Conservation (phyloP, 1,140 invertebrate genomes). For the Drosophila insularis region DNA sequence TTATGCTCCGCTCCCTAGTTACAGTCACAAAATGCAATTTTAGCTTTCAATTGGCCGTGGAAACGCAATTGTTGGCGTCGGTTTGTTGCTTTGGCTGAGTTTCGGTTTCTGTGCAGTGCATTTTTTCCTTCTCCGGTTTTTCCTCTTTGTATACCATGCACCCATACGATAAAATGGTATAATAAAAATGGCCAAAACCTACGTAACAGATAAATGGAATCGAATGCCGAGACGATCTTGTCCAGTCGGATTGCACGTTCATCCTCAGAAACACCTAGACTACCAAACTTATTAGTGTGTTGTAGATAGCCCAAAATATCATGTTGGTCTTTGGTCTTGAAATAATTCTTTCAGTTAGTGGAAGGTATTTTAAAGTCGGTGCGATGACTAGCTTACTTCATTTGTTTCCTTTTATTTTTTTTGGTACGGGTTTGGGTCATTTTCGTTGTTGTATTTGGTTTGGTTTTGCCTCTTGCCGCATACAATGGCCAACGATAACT, state of each 20-base stretch:
- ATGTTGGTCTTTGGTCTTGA: too few relatives aligned
- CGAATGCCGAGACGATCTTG: too few relatives aligned
- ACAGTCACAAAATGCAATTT: slow-evolving; percentile 78
- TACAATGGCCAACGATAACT: slow-evolving; percentile 75
- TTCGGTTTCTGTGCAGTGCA: not conserved
- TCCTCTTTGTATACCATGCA: too few relatives aligned
- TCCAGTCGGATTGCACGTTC: too few relatives aligned
- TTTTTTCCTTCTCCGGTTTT: not conserved
- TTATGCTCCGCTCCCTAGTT: slow-evolving; percentile 44
- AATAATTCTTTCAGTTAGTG: too few relatives aligned
- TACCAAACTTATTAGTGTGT: too few relatives aligned
- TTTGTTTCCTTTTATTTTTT: slow-evolving; percentile 5
- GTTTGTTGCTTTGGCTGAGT: slow-evolving; percentile 25
- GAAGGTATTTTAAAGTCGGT: too few relatives aligned
- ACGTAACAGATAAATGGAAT: too few relatives aligned
- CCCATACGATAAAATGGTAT: too few relatives aligned
- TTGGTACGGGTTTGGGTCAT: slow-evolving; percentile 55
- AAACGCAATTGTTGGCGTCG: slow-evolving; percentile 46
- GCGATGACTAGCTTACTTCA: not conserved
- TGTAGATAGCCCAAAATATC: too few relatives aligned
- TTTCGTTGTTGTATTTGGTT: slow-evolving; percentile 68
- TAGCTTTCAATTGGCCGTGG: slow-evolving; percentile 76
- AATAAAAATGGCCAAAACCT: too few relatives aligned
- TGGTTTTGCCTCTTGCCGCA: slow-evolving; percentile 65
- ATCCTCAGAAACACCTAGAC: too few relatives aligned